Percentiles rank a stretch among this genome's conserved stretches.
These are phyloP conservation scores for Protosalanx chinensis DNA, from an alignment of 2,797 vertebrate genomes.

Conservation along the genomic window DNA sequence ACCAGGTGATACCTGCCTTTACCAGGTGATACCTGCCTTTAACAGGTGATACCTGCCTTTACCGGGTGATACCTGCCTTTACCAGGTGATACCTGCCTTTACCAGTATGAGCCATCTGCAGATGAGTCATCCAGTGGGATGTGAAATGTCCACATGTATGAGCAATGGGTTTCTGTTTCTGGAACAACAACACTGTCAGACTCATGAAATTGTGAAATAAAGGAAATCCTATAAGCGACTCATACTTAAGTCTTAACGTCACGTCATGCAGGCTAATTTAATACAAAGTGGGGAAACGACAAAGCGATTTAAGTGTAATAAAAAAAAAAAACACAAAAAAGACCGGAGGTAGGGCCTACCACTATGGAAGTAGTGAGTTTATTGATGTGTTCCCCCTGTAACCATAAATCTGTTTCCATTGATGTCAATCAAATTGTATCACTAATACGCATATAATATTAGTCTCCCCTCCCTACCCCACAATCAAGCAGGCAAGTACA, in stretches of 20 bases:
- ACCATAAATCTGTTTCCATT: conserved; percentile 68
- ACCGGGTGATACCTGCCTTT: too few relatives aligned
- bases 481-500: conserved; percentile 87
- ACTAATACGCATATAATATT: conserved; percentile 70
- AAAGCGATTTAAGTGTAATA: too few relatives aligned
- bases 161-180: conserved; percentile 33
- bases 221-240: too few relatives aligned
- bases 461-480: conserved; percentile 64
- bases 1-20: too few relatives aligned
- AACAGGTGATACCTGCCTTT: too few relatives aligned
- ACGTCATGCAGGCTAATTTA: too few relatives aligned
- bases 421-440: conserved; percentile 59
- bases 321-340: conserved; percentile 12
- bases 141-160: conserved; percentile 16
- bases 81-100: too few relatives aligned
- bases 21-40: too few relatives aligned
- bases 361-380: conserved; percentile 93
- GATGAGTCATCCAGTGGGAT: conserved; percentile 41
- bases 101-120: background rate
- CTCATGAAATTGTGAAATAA: too few relatives aligned
- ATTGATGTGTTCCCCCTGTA: conserved; percentile 91
- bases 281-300: too few relatives aligned
- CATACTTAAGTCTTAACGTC: too few relatives aligned
- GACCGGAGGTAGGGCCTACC: conserved; percentile 26
- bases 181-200: too few relatives aligned